phyloP scores from a whole-genome alignment of 2,797 vertebrate genomes.

The Gambelia wislizenii region DNA sequence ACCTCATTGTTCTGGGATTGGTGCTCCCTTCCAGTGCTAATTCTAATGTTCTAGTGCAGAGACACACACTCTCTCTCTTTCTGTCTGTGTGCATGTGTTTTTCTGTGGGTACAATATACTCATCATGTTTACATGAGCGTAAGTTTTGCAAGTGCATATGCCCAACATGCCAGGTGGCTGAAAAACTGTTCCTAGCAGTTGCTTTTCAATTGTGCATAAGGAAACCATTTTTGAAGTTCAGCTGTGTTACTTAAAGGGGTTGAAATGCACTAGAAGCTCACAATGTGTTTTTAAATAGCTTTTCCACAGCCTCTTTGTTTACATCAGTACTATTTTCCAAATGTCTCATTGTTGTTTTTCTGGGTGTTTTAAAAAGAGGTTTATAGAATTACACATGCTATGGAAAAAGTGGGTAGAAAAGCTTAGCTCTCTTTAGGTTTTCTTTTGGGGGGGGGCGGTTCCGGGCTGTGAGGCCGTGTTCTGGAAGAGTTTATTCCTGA shows the following conservation, averaged over 20 bases:
- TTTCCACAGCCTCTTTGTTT: neutral
- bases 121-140: neutral
- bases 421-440: neutral
- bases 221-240: neutral
- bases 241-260: neutral
- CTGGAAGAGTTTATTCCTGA: too few relatives aligned
- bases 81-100: neutral
- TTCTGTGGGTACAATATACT: neutral
- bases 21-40: neutral
- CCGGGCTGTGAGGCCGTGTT: too few relatives aligned
- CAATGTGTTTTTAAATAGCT: neutral
- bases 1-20: neutral
- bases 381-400: neutral
- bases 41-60: neutral
- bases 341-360: neutral
- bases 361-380: neutral
- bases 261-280: neutral
- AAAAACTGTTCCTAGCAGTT: slow-evolving; percentile 28
- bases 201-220: slow-evolving; percentile 17
- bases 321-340: neutral
- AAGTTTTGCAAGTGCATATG: neutral
- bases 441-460: too few relatives aligned
- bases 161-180: slow-evolving; percentile 14
- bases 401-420: neutral
- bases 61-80: neutral